A percentile compares a stretch with the other conserved stretches of the same genome.
Conservation (phyloP, 1,140 invertebrate species). For the Hirudo medicinalis region DNA sequence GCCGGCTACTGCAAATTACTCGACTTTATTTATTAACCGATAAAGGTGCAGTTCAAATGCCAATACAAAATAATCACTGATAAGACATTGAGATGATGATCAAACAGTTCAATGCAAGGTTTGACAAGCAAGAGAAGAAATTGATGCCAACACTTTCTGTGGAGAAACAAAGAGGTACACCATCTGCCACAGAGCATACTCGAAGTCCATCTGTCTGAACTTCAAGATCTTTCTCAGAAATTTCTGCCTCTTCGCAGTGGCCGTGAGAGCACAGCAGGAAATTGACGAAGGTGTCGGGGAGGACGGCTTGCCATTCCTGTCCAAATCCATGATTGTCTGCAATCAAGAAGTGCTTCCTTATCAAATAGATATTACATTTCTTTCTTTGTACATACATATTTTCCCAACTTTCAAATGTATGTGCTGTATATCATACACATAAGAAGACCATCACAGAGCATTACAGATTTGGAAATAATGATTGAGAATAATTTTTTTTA, state of each 20-base stretch:
- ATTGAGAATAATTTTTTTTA: too few relatives aligned
- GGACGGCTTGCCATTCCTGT: neutral
- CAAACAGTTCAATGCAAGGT: neutral
- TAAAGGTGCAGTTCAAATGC: too few relatives aligned
- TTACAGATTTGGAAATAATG: too few relatives aligned
- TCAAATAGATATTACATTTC: too few relatives aligned
- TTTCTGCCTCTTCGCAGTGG: constrained; percentile 79
- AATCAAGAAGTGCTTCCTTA: too few relatives aligned
- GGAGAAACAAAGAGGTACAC: constrained; percentile 84
- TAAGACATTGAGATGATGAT: neutral
- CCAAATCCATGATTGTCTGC: too few relatives aligned
- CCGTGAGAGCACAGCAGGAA: constrained; percentile 35
- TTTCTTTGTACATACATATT: too few relatives aligned
- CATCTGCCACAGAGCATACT: constrained; percentile 99
- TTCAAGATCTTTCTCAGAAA: constrained; percentile 78
- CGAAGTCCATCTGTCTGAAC: constrained; percentile 96
- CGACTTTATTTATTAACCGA: too few relatives aligned
- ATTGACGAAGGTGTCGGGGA: neutral
- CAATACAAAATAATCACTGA: neutral
- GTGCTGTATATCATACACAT: too few relatives aligned
- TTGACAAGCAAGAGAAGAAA: neutral
- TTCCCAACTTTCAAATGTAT: too few relatives aligned
- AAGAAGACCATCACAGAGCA: too few relatives aligned
- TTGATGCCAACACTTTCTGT: constrained; percentile 68
- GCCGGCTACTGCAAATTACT: too few relatives aligned